Evolutionary conservation across 1,140 invertebrate species (phyloP), one percentile per base, ranked within the genome.

Genomic region (Cydia splendana): DNA sequence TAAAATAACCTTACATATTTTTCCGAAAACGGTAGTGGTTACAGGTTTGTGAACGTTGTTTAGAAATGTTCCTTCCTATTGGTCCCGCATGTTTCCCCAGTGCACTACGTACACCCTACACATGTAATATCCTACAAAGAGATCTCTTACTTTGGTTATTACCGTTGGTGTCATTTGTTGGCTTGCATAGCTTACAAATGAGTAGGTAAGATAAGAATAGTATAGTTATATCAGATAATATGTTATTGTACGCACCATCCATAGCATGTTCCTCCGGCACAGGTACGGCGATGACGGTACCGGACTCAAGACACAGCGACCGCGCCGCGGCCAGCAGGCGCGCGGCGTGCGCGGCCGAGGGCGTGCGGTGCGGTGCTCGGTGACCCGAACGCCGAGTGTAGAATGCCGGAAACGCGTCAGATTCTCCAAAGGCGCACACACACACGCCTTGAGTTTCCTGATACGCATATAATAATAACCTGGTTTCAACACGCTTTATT

Each of bases 401-500:
- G 94, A 99, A 99, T 53, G 98, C 97, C 9, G 99, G 99, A 88
- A 98, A 98, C 4, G 93, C 88, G 5, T 84, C 53, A 0, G 91
- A 93, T 3, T 94, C 80, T 1, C 96, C 96, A 80, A 96, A 96
- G 0, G 97, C 96, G 62, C 96, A 95, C 0, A 99, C 98, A 85
- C 97, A 97, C 0, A 99, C 98, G 9, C 98, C 98, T 91, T 98
- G 96, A 1, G 98, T 99, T 94, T 99, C 98, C 97, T 98, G 82
- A 18, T 90, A 80, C 74, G 75, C 10, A 71, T 62, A n/a, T n/a
- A n/a, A n/a, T n/a, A 24, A n/a, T 24, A 62, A 62, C 5, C 57
- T 53, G 51, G 15, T n/a, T 53, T 53, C 5, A 53, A 18, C 51
- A n/a, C 9, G 45, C 45, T 45, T 13, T 45, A 12, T 13, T 38